phyloP scores from a whole-genome alignment of 2,888 invertebrate species.

The Rugalucina vietnamica region DNA sequence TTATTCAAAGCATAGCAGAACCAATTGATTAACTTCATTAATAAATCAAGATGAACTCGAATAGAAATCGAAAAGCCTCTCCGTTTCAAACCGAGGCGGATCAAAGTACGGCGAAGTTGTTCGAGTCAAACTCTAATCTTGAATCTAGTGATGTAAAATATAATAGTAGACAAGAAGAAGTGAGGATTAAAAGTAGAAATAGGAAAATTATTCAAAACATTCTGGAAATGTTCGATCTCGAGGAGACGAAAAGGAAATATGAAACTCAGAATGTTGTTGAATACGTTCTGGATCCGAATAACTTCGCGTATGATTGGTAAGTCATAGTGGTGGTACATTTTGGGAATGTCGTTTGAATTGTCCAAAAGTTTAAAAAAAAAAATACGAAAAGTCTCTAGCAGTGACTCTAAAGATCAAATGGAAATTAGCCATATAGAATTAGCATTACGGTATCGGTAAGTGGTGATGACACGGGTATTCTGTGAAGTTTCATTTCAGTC shows the following conservation, averaged over 20 bases:
- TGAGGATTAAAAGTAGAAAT: slow-evolving; percentile 45
- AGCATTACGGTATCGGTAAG: too few species aligned
- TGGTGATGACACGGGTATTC: too few species aligned
- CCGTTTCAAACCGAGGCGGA: neutral
- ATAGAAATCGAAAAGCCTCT: slow-evolving; percentile 2
- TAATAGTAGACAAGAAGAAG: slow-evolving; percentile 34
- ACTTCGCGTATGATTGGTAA: slow-evolving; percentile 65
- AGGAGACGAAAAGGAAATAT: slow-evolving; percentile 61
- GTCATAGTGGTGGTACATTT: too few species aligned
- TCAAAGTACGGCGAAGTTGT: slow-evolving; percentile 30
- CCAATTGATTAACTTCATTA: neutral
- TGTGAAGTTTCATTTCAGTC: too few species aligned
- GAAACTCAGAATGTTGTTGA: slow-evolving; percentile 58
- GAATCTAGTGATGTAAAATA: slow-evolving; percentile 18
- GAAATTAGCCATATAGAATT: too few species aligned
- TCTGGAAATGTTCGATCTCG: slow-evolving; percentile 60
- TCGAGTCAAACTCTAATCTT: slow-evolving; percentile 45
- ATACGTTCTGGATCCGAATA: slow-evolving; percentile 60
- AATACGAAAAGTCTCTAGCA: too few species aligned
- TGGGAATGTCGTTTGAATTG: too few species aligned
- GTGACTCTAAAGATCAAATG: too few species aligned
- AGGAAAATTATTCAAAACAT: slow-evolving; percentile 53
- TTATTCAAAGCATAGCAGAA: neutral
- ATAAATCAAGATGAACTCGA: neutral
- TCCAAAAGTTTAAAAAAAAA: too few species aligned